Evolutionary conservation across 2,113 vertebrate genomes (phyloP).

Genomic region (Oncorhynchus clarkii): DNA sequence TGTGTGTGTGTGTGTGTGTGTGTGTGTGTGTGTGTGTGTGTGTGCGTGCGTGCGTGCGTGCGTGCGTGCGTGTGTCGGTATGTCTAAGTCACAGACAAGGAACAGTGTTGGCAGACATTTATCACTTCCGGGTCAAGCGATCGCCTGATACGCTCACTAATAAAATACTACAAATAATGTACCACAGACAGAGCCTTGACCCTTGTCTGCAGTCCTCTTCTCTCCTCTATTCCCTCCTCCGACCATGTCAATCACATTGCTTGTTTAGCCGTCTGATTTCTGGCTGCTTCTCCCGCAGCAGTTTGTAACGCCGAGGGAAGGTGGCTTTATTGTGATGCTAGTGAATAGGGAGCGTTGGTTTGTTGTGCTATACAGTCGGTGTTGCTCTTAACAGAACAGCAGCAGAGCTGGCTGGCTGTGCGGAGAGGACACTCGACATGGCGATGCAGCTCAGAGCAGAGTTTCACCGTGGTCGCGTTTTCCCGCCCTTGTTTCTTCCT

Average conservation of each 20-base stretch:
- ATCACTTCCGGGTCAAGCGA: conserved; percentile 43
- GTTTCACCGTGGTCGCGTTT: conserved; percentile 71
- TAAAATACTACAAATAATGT: conserved; percentile 39
- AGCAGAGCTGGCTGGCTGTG: conserved; percentile 31
- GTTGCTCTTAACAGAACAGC: conserved; percentile 49
- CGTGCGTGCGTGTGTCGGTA: neutral
- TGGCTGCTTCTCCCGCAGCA: conserved; percentile 37
- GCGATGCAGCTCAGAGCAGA: conserved; percentile 60
- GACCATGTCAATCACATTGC: conserved; percentile 23
- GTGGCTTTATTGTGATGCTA: conserved; percentile 29
- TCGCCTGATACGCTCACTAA: conserved; percentile 39
- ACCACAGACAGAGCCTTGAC: conserved; percentile 9
- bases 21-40: too few species aligned
- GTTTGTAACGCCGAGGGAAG: conserved; percentile 28
- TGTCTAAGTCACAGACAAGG: conserved; percentile 22
- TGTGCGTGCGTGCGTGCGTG: neutral
- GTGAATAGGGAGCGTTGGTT: conserved; percentile 27
- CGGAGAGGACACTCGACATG: conserved; percentile 58
- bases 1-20: too few species aligned
- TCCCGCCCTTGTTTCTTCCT: conserved; percentile 55
- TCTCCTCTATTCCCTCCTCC: conserved; percentile 13
- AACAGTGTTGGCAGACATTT: conserved; percentile 40
- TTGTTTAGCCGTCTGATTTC: neutral
- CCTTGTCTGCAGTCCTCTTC: neutral
- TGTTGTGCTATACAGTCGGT: conserved; percentile 26